Evolutionary conservation across 92 coral and sea anemone species (phyloP).

Genomic region (Epizoanthus scotinus): DNA sequence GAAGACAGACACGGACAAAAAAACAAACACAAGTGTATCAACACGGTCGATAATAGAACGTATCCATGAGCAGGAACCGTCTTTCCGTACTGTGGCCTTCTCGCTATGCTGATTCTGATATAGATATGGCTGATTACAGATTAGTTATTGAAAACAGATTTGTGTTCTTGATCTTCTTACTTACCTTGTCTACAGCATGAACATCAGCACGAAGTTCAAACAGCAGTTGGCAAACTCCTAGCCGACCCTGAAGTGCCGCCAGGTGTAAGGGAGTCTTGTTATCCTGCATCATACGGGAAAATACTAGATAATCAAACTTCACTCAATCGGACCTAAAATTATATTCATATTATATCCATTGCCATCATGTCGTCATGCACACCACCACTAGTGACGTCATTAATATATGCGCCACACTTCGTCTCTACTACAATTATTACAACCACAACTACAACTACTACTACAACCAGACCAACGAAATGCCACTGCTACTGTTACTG

Average conservation of each 20-base stretch:
- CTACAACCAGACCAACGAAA: not conserved
- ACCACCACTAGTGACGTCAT: too few relatives aligned
- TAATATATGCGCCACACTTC: not conserved
- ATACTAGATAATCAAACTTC: too few relatives aligned
- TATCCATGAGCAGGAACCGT: too few relatives aligned
- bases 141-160: too few relatives aligned
- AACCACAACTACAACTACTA: not conserved
- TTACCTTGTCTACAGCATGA: slow-evolving; percentile 72
- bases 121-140: too few relatives aligned
- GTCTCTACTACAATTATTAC: not conserved
- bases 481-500: not conserved
- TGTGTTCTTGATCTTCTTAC: not conserved
- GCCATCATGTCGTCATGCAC: too few relatives aligned
- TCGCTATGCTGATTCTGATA: too few relatives aligned
- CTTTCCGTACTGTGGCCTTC: too few relatives aligned
- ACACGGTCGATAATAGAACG: too few relatives aligned
- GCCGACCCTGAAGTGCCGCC: slow-evolving; percentile 78
- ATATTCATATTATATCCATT: not conserved
- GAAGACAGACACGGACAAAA: too few relatives aligned
- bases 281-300: slow-evolving; percentile 55
- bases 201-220: slow-evolving; percentile 77
- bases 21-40: too few relatives aligned
- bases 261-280: slow-evolving; percentile 87
- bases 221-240: slow-evolving; percentile 77
- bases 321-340: not conserved